Base-by-base conservation (phyloP, 2,888 invertebrate species). In the Globia sparganii region DNA sequence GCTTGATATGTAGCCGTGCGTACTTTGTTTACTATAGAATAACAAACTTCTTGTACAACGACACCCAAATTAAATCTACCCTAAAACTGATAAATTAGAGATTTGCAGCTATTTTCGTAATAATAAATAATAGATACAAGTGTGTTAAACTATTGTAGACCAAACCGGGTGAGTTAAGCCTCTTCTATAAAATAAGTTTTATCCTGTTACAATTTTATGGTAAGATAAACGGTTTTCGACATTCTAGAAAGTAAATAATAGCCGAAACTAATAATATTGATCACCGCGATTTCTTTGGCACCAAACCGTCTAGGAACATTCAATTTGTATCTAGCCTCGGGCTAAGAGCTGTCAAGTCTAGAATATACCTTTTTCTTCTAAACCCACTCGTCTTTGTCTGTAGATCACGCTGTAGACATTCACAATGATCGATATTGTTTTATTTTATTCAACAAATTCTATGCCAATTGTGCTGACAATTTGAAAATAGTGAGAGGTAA, bases 201-300 rank as follows among this genome's bases (percentile, higher is more conserved):
- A n/a, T 34, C 5, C 28, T 25, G 15, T 37, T 37, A 37, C 8
- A 25, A 37, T 62, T 37, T 25, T n/a, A 37, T n/a, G n/a, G 8
- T 8, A 8, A 62, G 8, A 3, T 62, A 15, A 28, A 31, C 13
- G 8, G 13, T 40, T 37, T 11, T 31, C 13, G 13, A 72, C 28
- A 62, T 73, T 6, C 18, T 40, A 66, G 67, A 78, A 68, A 74
- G 56, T 56, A 43, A 69, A 81, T 28, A 40, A 56, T 75, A 64
- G n/a, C 13, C 4, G 25, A 28, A 28, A 69, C 15, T 5, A 40
- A 62, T n/a, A 11, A 25, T 46, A 58, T 34, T 43, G 25, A 43
- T n/a, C n/a, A 34, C 37, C 18, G 9, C n/a, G 15, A 71, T 64
- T 69, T 71, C 21, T 62, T 67, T 58, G 62, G 53, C 28, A 62